Base-by-base conservation (phyloP, 2,888 invertebrate genomes). In the Salticus scenicus region DNA sequence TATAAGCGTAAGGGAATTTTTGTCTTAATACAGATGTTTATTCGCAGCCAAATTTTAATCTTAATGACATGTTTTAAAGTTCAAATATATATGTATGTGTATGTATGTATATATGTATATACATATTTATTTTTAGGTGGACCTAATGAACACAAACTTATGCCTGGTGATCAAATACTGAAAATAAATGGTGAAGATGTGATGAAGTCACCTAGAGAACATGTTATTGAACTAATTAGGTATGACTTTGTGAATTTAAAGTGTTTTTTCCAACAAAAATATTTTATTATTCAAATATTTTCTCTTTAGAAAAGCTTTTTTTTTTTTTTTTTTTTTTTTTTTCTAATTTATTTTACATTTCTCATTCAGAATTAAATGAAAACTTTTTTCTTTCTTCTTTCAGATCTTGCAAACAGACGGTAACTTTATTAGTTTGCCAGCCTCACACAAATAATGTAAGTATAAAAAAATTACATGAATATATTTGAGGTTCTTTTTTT, bases 161-260 rank as follows among this genome's bases (percentile, higher is more conserved):
- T 96, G 90, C 96, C 97, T 0, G 97, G 97, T 5, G 98, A 98
- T 91, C 96, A 97, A 91, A 96, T 98, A 89, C 93, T 97, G 47
- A 94, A 94, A 89, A 97, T 98, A 70, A 97, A 98, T 91, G 97
- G 96, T 0, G 96, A 97, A 91, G 97, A 97, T 90, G 97, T 98
- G 14, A 94, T 95, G 90, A 92, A 94, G 70, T 95, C 96, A 1
- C 96, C 96, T 0, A 93, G 97, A 41, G 97, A 97, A 91, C 96
- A 96, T 91, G 97, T 97, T 67, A 97, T 97, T 89, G 94, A 96
- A 51, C 93, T 97, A 89, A 96, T 97, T 47, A 90, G 91, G 91
- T 91, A 88, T n/a, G 88, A 87, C 27, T 71, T 17, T 37, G 12
- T 42, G 37, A 37, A 37, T 37, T 37, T 37, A 7, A 7, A 37